Percentiles rank a stretch among this genome's conserved stretches.
Conservation (phyloP, 2,797 vertebrate genomes). For the Perodicticus potto region DNA sequence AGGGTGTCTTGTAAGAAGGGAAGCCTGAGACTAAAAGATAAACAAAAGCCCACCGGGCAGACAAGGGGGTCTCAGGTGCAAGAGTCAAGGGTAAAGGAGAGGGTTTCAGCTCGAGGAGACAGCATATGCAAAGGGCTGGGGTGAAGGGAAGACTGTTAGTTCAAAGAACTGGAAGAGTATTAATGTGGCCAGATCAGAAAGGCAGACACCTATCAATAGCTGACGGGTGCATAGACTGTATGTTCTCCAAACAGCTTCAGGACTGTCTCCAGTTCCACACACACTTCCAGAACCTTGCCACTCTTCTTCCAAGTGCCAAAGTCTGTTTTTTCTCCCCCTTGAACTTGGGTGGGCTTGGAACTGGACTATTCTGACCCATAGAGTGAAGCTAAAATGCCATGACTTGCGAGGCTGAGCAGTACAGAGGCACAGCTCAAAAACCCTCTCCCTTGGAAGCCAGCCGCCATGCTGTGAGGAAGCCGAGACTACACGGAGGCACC, state of each 20-base stretch:
- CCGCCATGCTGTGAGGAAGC: not conserved
- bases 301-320: not conserved
- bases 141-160: not conserved
- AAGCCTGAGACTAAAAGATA: not conserved
- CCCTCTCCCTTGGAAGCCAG: not conserved
- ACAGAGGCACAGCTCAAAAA: not conserved
- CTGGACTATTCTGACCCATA: not conserved
- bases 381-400: not conserved
- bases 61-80: not conserved
- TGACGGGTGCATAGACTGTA: not conserved
- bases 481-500: not conserved
- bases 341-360: not conserved
- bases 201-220: not conserved
- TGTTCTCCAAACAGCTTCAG: not conserved
- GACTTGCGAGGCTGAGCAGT: not conserved
- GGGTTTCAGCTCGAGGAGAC: not conserved
- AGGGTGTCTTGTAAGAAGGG: not conserved
- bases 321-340: not conserved
- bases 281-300: not conserved
- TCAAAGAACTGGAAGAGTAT: not conserved
- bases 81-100: not conserved
- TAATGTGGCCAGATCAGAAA: not conserved
- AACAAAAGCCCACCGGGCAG: not conserved
- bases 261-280: not conserved
- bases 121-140: not conserved